Evolutionary conservation across 2,888 invertebrate genomes (phyloP), one percentile per base, ranked within the genome.

Genomic region (Melipona beecheii): DNA sequence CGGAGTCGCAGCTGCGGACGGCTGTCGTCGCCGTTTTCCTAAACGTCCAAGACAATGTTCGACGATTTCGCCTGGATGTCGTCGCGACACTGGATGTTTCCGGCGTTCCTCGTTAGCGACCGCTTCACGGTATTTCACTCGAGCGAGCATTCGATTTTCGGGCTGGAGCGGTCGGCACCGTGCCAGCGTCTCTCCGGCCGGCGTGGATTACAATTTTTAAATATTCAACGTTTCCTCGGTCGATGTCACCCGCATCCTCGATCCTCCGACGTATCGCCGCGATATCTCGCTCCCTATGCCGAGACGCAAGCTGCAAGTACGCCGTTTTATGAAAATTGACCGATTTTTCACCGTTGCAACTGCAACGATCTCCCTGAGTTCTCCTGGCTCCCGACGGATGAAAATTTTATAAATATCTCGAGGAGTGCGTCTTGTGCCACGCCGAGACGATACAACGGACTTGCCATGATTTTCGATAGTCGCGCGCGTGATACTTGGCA

Each of bases 341-440:
- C 27, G 56, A 31, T 68, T 43, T 43, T 9, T 31, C 21, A 5
- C 21, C 21, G 64, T 9, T 11, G 9, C 43, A 11, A 9, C 43
- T 43, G 43, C 43, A 11, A 9, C 27, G 13, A 11, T 4, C 27
- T 3, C 21, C 21, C 27, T 50, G 71, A 77, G 84, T 81, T 27
- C 27, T 75, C 74, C 27, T 21, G 64, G 79, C 74, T 2, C 1
- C 43, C 9, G 9, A 43, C 62, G 82, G 58, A 78, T 82, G 81
- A 83, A 79, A 81, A 78, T 81, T 81, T 87, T 78, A 5, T 0
- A 85, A 88, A 86, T 83, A 86, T 88, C 69, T 43, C 43, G 72
- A 80, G 19, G 65, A 58, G 52, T 24, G n/a, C 64, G 64, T 64
- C n/a, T n/a, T n/a, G n/a, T 62, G 78, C 78, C 80, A 71, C 81